phyloP scores from a whole-genome alignment of 2,888 invertebrate genomes.

The Leptopilina drosophilae region DNA sequence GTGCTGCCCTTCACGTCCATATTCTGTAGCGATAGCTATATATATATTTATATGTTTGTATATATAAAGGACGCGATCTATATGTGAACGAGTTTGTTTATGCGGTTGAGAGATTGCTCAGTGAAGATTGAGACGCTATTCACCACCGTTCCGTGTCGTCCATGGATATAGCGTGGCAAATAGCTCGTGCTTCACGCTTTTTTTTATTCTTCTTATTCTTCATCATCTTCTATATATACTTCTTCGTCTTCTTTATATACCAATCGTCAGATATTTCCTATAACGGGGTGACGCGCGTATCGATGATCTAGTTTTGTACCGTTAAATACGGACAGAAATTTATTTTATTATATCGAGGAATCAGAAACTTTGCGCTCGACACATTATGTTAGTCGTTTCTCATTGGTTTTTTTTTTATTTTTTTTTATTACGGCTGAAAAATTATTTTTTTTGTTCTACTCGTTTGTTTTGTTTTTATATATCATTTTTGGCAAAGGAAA shows the following conservation, averaged over 20 bases:
- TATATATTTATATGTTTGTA: no score
- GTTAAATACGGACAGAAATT: conserved; percentile 39
- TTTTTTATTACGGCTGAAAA: no score
- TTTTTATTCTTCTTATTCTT: not conserved
- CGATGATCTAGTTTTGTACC: conserved; percentile 35
- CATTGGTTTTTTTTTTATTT: not conserved
- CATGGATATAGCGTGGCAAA: conserved; percentile 22
- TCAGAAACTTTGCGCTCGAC: conserved; percentile 28
- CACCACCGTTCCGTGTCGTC: conserved; percentile 55
- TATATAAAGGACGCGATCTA: conserved; percentile 47
- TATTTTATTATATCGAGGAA: conserved; percentile 36
- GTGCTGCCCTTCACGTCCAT: conserved; percentile 45
- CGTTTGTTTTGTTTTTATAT: no score
- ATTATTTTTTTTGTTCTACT: no score
- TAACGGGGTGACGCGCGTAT: conserved; percentile 40
- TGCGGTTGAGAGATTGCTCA: conserved; percentile 61
- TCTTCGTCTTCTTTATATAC: no score
- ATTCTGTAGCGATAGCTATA: conserved; percentile 24
- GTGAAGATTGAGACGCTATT: conserved; percentile 70
- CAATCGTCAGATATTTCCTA: conserved; percentile 35
- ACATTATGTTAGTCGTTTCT: conserved; percentile 21
- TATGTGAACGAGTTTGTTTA: conserved; percentile 66
- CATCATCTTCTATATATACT: no score
- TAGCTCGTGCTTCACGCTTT: conserved; percentile 39
- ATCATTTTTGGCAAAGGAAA: no score